A percentile compares a stretch with the other conserved stretches of the same genome.
These are phyloP conservation scores for Trichoplusia ni DNA, from an alignment of 1,140 invertebrate genomes.

Conservation along the genomic window DNA sequence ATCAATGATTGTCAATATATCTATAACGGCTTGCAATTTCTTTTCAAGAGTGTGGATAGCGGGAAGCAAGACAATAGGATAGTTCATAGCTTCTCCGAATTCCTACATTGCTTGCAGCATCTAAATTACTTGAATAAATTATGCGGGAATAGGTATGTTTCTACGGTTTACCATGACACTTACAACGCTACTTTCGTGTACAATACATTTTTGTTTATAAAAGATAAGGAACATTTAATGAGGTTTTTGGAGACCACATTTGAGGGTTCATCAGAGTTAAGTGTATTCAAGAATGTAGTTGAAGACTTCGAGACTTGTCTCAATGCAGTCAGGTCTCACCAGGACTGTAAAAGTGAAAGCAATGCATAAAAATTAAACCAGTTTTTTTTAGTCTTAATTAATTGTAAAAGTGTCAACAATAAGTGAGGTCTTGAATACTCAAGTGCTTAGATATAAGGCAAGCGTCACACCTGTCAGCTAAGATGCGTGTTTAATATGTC, in stretches of 20 bases:
- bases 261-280: neutral
- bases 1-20: conserved; percentile 23
- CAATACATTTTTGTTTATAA: conserved; percentile 34
- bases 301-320: conserved; percentile 22
- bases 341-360: no score
- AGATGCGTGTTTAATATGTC: no score
- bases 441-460: no score
- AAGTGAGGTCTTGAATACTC: no score
- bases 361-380: no score
- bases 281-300: neutral
- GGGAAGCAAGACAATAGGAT: neutral
- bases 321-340: neutral
- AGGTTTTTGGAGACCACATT: conserved; percentile 28
- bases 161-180: conserved; percentile 34
- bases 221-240: conserved; percentile 14
- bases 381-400: no score
- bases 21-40: conserved; percentile 6
- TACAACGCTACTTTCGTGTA: conserved; percentile 41
- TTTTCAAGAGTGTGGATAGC: neutral
- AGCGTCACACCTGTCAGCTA: no score
- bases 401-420: no score
- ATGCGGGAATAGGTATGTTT: conserved; percentile 28
- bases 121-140: conserved; percentile 51
- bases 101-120: conserved; percentile 49
- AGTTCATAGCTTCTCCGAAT: conserved; percentile 44